Conservation (phyloP, 2,888 invertebrate genomes). For the Thymelicus acteon region DNA sequence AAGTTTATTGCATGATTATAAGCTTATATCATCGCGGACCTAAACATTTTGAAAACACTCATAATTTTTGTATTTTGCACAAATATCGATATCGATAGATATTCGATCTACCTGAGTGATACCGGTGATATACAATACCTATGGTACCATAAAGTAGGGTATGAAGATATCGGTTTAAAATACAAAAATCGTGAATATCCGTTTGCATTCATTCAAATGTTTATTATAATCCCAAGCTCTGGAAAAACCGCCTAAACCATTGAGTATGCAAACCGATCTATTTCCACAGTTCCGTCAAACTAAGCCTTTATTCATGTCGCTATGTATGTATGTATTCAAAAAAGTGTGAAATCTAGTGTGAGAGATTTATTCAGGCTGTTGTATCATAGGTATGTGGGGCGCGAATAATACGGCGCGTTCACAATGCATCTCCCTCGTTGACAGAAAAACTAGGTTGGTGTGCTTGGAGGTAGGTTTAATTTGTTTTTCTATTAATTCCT, state of each 20-base stretch:
- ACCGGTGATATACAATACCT: too few relatives aligned
- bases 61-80: too few relatives aligned
- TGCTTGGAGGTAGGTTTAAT: not conserved
- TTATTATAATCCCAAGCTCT: not conserved
- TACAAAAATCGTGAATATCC: too few relatives aligned
- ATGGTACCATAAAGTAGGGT: too few relatives aligned
- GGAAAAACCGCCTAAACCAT: not conserved
- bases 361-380: slow-evolving; percentile 18
- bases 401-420: slow-evolving; percentile 4
- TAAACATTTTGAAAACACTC: too few relatives aligned
- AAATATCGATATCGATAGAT: too few relatives aligned
- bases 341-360: slow-evolving; percentile 27
- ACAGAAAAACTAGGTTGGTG: slow-evolving; percentile 21
- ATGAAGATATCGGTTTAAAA: too few relatives aligned
- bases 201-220: too few relatives aligned
- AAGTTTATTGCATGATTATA: too few relatives aligned
- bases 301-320: not conserved
- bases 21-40: too few relatives aligned
- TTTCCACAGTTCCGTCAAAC: slow-evolving; percentile 3
- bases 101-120: too few relatives aligned
- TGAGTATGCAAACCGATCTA: not conserved
- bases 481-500: not conserved
- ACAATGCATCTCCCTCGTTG: slow-evolving; percentile 12
- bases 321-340: slow-evolving; percentile 15
- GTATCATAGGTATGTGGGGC: slow-evolving; percentile 9